These are phyloP conservation scores for Chloropsis cyanopogon DNA, from an alignment of 2,113 vertebrate genomes.

Conservation along the genomic window DNA sequence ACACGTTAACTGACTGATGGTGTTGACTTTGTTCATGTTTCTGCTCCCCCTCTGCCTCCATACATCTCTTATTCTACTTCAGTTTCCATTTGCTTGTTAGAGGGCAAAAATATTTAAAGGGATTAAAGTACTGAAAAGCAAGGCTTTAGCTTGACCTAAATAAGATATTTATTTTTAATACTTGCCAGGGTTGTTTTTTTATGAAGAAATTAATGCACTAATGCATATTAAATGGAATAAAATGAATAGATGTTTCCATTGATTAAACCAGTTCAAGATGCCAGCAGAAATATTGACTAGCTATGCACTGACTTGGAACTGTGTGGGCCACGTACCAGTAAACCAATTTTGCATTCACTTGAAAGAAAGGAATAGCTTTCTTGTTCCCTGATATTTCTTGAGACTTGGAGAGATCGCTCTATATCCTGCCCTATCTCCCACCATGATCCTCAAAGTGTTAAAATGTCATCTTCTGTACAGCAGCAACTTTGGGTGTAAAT, in stretches of 20 bases:
- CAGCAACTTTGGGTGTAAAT: slow-evolving; percentile 30
- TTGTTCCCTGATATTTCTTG: slow-evolving; percentile 45
- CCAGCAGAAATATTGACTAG: slow-evolving; percentile 69
- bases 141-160: slow-evolving; percentile 64
- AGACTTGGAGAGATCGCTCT: neutral
- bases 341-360: slow-evolving; percentile 39
- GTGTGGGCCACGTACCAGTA: slow-evolving; percentile 37
- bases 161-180: slow-evolving; percentile 71
- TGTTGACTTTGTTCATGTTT: slow-evolving; percentile 40
- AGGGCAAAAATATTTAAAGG: slow-evolving; percentile 60
- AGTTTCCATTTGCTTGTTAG: slow-evolving; percentile 64
- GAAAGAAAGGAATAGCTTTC: slow-evolving; percentile 27
- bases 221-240: slow-evolving; percentile 53
- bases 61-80: slow-evolving; percentile 46
- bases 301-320: slow-evolving; percentile 70
- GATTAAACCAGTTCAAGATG: slow-evolving; percentile 62
- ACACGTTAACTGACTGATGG: slow-evolving; percentile 50
- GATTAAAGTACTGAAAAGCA: slow-evolving; percentile 54
- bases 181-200: slow-evolving; percentile 59
- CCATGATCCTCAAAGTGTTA: slow-evolving; percentile 2
- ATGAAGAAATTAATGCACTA: slow-evolving; percentile 68
- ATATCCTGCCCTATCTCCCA: neutral
- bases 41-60: slow-evolving; percentile 30
- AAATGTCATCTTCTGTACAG: neutral
- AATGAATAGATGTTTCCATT: slow-evolving; percentile 50